Base-by-base conservation (phyloP, 2,113 vertebrate species). In the Engraulis encrasicolus region DNA sequence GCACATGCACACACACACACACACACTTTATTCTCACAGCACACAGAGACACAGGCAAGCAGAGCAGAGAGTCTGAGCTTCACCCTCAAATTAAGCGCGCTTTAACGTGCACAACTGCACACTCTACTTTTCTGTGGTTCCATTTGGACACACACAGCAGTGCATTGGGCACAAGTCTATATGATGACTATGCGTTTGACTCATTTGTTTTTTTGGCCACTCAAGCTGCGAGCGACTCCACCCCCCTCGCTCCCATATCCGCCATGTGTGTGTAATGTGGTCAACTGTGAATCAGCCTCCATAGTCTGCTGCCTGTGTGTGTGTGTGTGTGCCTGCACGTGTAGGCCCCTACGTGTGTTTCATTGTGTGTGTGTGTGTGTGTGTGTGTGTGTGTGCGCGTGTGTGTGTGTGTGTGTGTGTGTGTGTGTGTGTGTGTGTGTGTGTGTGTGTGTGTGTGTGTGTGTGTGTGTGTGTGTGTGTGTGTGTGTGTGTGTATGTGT, bases 131-230 rank as follows among this genome's bases (percentile, higher is more conserved):
- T n/a, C n/a, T 74, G 66, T 61, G 50, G 31, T 61, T 74, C 27
- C 27, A 31, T 34, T 74, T 74, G 2, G 66, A 52, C 40, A 78
- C 79, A 54, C 83, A 79, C 20, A 58, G 78, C 86, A 82, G 84
- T 48, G 80, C 78, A 49, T 81, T 86, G 80, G 87, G 89, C 86
- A 54, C 82, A 77, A 87, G 80, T 84, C 88, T n/a, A 91, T 89
- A 90, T 85, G 91, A 93, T 93, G 92, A 88, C 85, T 84, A n/a
- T 91, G 84, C 88, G 90, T 83, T 90, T 95, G 94, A 95, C 92
- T 95, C 94, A 95, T 92, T 86, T 94, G 92, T 94, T 92, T 94
- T 92, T 88, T 92, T 89, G 89, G 85, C 89, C 89, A 81, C 88
- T 89, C 85, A 49, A 83, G 81, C 81, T 82, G 90, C 19, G n/a